phyloP scores from a whole-genome alignment of 2,113 vertebrate species.

The Hiodon alosoides region DNA sequence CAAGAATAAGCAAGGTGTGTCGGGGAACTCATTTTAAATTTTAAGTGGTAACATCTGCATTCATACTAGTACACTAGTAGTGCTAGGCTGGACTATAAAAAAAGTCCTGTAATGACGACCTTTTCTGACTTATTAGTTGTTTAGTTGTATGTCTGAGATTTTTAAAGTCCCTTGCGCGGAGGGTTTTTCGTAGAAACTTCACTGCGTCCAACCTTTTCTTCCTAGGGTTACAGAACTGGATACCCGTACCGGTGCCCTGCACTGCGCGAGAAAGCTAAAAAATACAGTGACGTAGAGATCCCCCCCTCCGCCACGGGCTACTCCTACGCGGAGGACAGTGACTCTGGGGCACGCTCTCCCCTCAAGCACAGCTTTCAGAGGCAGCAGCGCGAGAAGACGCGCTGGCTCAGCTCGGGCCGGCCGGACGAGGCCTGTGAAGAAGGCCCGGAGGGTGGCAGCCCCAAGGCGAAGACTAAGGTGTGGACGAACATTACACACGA shows the following conservation, averaged over 20 bases:
- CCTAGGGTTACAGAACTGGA: constrained; percentile 92
- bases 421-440: constrained; percentile 86
- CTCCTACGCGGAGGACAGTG: constrained; percentile 86
- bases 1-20: too few species aligned
- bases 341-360: constrained; percentile 90
- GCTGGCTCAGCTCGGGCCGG: constrained; percentile 88
- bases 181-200: too few species aligned
- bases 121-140: too few species aligned
- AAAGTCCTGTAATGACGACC: too few species aligned
- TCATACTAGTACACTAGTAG: too few species aligned
- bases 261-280: constrained; percentile 93
- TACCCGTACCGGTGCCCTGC: constrained; percentile 95
- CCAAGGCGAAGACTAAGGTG: constrained; percentile 99
- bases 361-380: constrained; percentile 99
- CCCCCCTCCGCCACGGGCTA: constrained; percentile 82
- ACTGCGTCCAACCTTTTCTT: not conserved
- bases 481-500: constrained; percentile 99
- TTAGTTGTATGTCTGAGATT: too few species aligned
- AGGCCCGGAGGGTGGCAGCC: constrained; percentile 86
- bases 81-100: too few species aligned
- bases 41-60: too few species aligned
- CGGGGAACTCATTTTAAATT: too few species aligned
- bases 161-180: too few species aligned
- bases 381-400: constrained; percentile 96
- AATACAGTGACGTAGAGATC: constrained; percentile 87